Percentiles rank a stretch among this genome's conserved stretches.
These are phyloP conservation scores for Pedicia rivosa DNA, from an alignment of 2,888 invertebrate genomes.

Conservation along the genomic window DNA sequence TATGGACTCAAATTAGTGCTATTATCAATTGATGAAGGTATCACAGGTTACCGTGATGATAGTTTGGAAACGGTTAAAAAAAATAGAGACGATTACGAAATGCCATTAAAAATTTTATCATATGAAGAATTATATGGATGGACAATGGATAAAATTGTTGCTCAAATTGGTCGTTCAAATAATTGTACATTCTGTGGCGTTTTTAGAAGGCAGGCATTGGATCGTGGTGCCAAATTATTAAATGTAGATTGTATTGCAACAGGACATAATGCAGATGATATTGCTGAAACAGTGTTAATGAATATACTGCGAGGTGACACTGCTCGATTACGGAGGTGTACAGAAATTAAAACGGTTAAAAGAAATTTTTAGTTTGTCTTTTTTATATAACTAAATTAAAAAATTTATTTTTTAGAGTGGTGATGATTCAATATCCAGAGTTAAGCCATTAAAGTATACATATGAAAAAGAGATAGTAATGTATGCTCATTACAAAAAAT, in stretches of 20 bases:
- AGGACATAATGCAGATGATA: conserved; percentile 94
- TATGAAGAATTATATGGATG: conserved; percentile 97
- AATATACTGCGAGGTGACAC: conserved; percentile 94
- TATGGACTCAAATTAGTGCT: conserved; percentile 83
- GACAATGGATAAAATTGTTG: conserved; percentile 98
- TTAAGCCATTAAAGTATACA: conserved; percentile 92
- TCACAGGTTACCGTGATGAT: conserved; percentile 90
- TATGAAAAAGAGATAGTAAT: conserved; percentile 99
- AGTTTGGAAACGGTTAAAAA: conserved; percentile 92
- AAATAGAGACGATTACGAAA: conserved; percentile 83
- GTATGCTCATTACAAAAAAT: conserved; percentile 93
- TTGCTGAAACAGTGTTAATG: conserved; percentile 97
- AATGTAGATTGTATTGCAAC: conserved; percentile 90
- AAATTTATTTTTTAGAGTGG: no score
- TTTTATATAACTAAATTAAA: no score
- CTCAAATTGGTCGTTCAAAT: conserved; percentile 69
- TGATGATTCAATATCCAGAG: conserved; percentile 74
- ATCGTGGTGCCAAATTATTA: conserved; percentile 79
- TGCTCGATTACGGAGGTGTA: conserved; percentile 82
- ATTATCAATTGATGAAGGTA: conserved; percentile 96
- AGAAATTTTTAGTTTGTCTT: no score
- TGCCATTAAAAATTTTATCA: conserved; percentile 87
- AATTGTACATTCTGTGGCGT: conserved; percentile 96
- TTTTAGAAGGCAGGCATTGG: conserved; percentile 89
- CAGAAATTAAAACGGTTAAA: conserved; percentile 65